Percentiles rank a stretch among this genome's conserved stretches.
phyloP scores from a whole-genome alignment of 2,888 invertebrate species.

The Tachina lurida region DNA sequence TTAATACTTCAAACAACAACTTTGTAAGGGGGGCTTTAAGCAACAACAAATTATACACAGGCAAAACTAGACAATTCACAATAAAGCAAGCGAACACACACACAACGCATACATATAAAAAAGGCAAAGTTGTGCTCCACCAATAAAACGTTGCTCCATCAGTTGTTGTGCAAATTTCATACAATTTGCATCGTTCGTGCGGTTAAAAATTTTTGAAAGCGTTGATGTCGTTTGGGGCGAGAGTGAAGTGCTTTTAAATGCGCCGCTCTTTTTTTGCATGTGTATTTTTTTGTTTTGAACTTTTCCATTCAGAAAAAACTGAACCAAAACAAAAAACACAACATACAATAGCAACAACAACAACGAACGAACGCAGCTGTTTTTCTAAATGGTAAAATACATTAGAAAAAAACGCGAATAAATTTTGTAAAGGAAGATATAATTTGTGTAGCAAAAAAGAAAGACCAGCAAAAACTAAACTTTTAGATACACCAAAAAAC shows the following conservation, averaged over 20 bases:
- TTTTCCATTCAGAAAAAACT: conserved; percentile 71
- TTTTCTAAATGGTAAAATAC: conserved; percentile 71
- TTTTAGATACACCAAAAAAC: conserved; percentile 68
- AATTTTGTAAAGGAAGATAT: conserved; percentile 67
- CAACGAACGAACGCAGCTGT: conserved; percentile 67
- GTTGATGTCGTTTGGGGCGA: conserved; percentile 9
- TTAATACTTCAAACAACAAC: conserved; percentile 30
- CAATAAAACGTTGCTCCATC: conserved; percentile 59
- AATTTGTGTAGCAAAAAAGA: conserved; percentile 61
- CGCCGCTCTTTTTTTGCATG: conserved; percentile 69
- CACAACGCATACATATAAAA: neutral
- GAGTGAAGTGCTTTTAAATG: conserved; percentile 62
- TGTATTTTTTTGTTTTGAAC: conserved; percentile 71
- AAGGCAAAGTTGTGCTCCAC: conserved; percentile 36
- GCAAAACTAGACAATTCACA: conserved; percentile 29
- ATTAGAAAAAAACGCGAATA: conserved; percentile 71
- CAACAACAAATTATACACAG: conserved; percentile 24
- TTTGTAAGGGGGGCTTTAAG: conserved; percentile 18
- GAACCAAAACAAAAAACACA: conserved; percentile 71
- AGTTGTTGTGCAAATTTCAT: conserved; percentile 68
- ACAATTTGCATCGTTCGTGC: conserved; percentile 59
- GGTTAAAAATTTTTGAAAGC: conserved; percentile 8
- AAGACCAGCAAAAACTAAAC: conserved; percentile 53
- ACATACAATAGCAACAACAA: conserved; percentile 53
- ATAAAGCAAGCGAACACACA: conserved; percentile 12